phyloP scores from a whole-genome alignment of 2,113 vertebrate genomes.

The Rhabdornis inornatus region DNA sequence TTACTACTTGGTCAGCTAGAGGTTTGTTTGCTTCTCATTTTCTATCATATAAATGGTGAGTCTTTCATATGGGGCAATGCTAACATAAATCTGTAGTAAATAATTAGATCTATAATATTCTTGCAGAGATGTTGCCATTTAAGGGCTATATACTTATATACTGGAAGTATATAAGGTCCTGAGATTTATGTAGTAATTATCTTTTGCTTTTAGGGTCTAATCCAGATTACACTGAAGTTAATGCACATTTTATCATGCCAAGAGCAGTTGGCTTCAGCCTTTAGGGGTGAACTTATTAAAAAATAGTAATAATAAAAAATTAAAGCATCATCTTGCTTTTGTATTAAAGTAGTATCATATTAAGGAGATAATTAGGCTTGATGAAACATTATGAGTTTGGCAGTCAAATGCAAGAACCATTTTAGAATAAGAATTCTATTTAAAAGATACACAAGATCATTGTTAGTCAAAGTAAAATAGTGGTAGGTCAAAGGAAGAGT shows the following conservation, averaged over 20 bases:
- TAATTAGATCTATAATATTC: not conserved
- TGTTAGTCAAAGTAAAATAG: not conserved
- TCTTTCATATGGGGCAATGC: not conserved
- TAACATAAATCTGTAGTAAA: not conserved
- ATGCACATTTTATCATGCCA: not conserved
- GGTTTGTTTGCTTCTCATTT: not conserved
- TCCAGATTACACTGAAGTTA: not conserved
- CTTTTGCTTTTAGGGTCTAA: not conserved
- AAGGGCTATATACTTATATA: not conserved
- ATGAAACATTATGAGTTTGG: not conserved
- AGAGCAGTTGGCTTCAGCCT: not conserved
- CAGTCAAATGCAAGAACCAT: not conserved
- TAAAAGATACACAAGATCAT: not conserved
- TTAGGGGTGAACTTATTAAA: not conserved
- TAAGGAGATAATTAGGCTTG: not conserved
- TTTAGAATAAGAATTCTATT: not conserved
- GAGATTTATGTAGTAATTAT: constrained; percentile 4
- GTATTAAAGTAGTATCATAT: not conserved
- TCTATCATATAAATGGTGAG: not conserved
- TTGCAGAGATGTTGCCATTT: not conserved
- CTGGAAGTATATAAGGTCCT: not conserved
- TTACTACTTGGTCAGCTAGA: not conserved
- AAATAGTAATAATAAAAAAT: not conserved
- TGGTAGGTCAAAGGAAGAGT: not conserved
- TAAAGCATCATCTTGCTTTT: not conserved